These are phyloP conservation scores for Orientallactaga bullata DNA, from an alignment of 2,113 vertebrate genomes.

Conservation along the genomic window DNA sequence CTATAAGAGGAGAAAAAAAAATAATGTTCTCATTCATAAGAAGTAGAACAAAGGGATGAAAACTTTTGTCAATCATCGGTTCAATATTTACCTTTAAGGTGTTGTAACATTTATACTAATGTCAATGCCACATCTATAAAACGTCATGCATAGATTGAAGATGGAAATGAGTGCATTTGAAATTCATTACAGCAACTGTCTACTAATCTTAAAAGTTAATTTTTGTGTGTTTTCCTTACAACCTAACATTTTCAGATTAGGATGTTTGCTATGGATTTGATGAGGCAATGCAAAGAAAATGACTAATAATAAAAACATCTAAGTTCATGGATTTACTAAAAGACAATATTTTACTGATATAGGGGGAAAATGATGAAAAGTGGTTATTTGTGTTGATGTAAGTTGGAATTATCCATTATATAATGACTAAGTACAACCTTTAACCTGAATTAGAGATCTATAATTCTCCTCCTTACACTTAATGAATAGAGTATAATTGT, in stretches of 20 bases:
- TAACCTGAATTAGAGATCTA: slow-evolving; percentile 14
- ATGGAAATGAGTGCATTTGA: neutral
- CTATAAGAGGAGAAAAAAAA: neutral
- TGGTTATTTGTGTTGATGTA: slow-evolving; percentile 16
- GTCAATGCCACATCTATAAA: neutral
- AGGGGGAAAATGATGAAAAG: slow-evolving; percentile 1
- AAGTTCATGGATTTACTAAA: neutral
- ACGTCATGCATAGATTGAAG: neutral
- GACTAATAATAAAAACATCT: slow-evolving; percentile 12
- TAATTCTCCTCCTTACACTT: slow-evolving; percentile 21
- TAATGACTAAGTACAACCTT: neutral
- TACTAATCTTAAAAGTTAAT: neutral
- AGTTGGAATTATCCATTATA: neutral
- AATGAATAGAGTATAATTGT: neutral
- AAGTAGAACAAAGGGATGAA: neutral
- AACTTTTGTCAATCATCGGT: neutral
- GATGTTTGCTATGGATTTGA: neutral
- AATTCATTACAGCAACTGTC: neutral
- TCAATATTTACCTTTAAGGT: neutral
- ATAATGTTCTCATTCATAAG: neutral
- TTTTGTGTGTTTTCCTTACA: neutral
- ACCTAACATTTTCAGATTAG: slow-evolving; percentile 25
- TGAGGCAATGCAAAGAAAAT: neutral
- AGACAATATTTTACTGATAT: neutral
- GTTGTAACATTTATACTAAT: neutral